Evolutionary conservation across 2,113 vertebrate genomes (phyloP), one percentile per base, ranked within the genome.

Genomic region (Misgurnus mizolepis): DNA sequence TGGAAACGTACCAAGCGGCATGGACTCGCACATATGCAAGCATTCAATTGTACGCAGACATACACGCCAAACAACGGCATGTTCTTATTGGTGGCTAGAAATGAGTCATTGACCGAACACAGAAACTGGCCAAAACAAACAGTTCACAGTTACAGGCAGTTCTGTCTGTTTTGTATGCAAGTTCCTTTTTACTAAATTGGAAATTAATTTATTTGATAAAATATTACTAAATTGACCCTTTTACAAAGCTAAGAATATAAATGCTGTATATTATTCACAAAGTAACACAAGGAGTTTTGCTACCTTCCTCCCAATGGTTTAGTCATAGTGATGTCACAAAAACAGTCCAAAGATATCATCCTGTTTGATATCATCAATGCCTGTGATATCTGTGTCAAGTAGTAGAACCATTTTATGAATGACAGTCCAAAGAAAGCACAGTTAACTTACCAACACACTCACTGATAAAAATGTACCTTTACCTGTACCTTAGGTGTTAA

Each of bases 21-120:
- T 66, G 56, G 64, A 49, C 47, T 85, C 45, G 71, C 40, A 74
- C 60, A 74, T 76, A 82, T 34, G 27, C 84, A 88, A 85, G 85
- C 70, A 88, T 74, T 85, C 85, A 87, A 81, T 81, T 85, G 80
- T 56, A 76, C 81, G 65, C 41, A 72, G 9, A 45, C 74, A 45
- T 68, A 68, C 34, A 49, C 53, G n/a, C 85, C 79, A 65, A 74
- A 77, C 66, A 80, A 40, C 45, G 70, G 82, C 79, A 80, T 9
- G 47, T 67, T 81, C n/a, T 74, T 41, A 27, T 61, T 34, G 27
- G 27, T 34, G 40, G 62, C 47, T 67, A 49, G 17, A 80, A 64
- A 67, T 22, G 34, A n/a, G 55, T 45, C 34, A 78, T 12, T 80
- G 85, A 86, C 81, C 80, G 64, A 84, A 86, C 83, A 78, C 47